Conservation (phyloP, 1,140 invertebrate species). For the Drosophila littoralis region DNA sequence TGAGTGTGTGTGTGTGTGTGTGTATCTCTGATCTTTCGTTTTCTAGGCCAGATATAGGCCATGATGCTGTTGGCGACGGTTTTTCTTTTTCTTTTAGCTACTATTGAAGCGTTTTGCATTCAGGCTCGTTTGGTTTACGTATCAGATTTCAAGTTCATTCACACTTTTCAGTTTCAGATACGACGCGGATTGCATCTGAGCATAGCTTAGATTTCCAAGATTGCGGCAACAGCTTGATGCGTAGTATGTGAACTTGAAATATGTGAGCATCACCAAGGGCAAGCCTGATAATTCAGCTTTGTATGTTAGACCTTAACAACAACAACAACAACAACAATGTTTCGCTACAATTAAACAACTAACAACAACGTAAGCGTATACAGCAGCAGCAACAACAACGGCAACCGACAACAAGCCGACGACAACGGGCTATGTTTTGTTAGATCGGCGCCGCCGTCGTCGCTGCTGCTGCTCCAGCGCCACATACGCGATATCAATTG, state of each 20-base stretch:
- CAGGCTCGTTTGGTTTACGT: constrained; percentile 25
- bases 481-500: constrained; percentile 44
- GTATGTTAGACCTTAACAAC: constrained; percentile 77
- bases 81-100: constrained; percentile 56
- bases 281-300: constrained; percentile 55
- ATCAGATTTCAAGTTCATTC: constrained; percentile 16
- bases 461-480: constrained; percentile 20
- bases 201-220: not conserved
- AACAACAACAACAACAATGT: constrained; percentile 72
- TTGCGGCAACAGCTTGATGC: not conserved
- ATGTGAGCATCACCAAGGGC: not conserved
- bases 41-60: constrained; percentile 15
- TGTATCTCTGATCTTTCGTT: constrained; percentile 11
- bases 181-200: not conserved
- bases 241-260: not conserved
- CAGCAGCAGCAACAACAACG: constrained; percentile 47
- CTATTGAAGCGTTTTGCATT: constrained; percentile 71
- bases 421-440: constrained; percentile 15
- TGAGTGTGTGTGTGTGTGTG: constrained; percentile 31
- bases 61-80: constrained; percentile 46
- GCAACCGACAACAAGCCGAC: not conserved
- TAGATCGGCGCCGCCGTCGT: constrained; percentile 18
- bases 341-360: constrained; percentile 82
- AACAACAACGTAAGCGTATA: constrained; percentile 81
- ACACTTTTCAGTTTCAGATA: not conserved